phyloP scores from a whole-genome alignment of 2,113 vertebrate species.

The Piaya cayana region DNA sequence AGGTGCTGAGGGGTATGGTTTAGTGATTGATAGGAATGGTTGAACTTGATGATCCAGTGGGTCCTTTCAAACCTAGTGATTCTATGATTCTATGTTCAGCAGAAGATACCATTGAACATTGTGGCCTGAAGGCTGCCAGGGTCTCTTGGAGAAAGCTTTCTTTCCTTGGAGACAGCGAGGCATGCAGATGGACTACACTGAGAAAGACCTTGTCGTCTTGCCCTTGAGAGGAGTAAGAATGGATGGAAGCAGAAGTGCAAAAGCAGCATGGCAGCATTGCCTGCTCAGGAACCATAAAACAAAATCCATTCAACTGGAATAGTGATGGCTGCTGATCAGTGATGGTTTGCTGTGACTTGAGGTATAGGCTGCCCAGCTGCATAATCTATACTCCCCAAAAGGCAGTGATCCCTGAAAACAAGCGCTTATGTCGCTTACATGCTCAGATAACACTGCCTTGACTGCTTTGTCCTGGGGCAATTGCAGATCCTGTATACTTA shows the following conservation, averaged over 20 bases:
- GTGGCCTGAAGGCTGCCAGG: background rate
- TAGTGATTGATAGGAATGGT: no score
- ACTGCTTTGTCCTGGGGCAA: background rate
- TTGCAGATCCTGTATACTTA: background rate
- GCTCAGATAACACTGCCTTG: background rate
- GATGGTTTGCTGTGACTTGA: background rate
- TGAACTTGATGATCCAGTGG: no score
- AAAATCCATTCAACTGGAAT: background rate
- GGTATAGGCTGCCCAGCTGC: background rate
- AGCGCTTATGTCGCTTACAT: background rate
- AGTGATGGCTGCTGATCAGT: background rate
- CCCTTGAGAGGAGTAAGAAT: accelerated
- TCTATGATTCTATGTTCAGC: background rate
- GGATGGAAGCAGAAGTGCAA: background rate
- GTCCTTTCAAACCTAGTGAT: no score
- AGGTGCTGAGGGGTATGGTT: no score
- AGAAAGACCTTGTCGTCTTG: background rate
- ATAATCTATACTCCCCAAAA: background rate
- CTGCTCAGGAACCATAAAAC: background rate
- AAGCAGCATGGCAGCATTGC: background rate
- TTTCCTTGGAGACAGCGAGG: background rate
- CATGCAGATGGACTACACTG: accelerated
- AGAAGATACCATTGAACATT: background rate
- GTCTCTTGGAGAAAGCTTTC: background rate
- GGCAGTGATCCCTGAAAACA: background rate